phyloP scores from a whole-genome alignment of 2,888 invertebrate species.

The Ormyrus pomaceus region DNA sequence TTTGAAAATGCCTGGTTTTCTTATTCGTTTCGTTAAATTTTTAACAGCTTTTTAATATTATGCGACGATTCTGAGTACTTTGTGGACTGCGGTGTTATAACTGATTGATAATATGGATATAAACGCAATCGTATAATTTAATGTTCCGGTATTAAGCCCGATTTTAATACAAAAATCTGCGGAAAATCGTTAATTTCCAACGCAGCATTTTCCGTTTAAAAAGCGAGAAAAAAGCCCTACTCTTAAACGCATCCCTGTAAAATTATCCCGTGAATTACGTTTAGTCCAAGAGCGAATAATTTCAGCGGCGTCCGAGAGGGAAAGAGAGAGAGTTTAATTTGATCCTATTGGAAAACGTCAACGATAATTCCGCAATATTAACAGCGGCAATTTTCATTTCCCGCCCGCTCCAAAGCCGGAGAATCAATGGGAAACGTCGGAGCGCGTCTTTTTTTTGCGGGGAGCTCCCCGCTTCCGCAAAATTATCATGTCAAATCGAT shows the following conservation, averaged over 20 bases:
- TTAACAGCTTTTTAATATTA: too few relatives aligned
- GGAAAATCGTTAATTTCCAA: too few relatives aligned
- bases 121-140: too few relatives aligned
- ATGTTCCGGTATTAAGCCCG: too few relatives aligned
- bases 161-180: too few relatives aligned
- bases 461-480: conserved; percentile 29
- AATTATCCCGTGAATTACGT: background rate
- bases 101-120: too few relatives aligned
- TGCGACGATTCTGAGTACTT: too few relatives aligned
- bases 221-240: too few relatives aligned
- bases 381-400: conserved; percentile 50
- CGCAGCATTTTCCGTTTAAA: too few relatives aligned
- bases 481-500: conserved; percentile 59
- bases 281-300: background rate
- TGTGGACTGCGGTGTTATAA: too few relatives aligned
- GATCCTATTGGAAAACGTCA: conserved; percentile 17
- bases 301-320: background rate
- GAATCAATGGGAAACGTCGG: conserved; percentile 6
- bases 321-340: background rate
- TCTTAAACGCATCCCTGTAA: background rate
- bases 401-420: conserved; percentile 10
- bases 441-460: conserved; percentile 1
- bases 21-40: too few relatives aligned
- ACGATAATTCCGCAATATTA: conserved; percentile 32
- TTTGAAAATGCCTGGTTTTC: too few relatives aligned